Evolutionary conservation across 1,140 invertebrate species (phyloP), one percentile per base, ranked within the genome.

Genomic region (Mactra quadrangularis): DNA sequence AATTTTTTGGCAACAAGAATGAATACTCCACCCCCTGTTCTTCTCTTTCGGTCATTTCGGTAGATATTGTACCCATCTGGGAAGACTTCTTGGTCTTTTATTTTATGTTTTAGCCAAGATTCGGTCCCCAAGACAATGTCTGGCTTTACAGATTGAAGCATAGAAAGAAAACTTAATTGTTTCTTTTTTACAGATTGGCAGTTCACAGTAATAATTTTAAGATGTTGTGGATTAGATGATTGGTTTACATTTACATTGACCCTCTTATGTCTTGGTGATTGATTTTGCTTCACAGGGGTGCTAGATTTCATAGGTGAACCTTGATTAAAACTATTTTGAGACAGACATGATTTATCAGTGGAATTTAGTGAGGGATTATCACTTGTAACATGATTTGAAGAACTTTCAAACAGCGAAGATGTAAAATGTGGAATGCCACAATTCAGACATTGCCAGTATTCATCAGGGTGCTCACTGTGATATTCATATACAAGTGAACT

Each of bases 401-500:
- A 27, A 27, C 31, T 22, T 27, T 57, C 53, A 15, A 57, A 57
- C 3, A 57, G 17, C 4, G 53, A 57, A 1, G 31, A 55, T 1
- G 3, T 52, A 38, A 74, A 74, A 52, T 38, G 47, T 19, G 31
- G 11, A 33, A 53, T 31, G 4, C 68, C 41, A 53, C 68, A 74
- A 38, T 74, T 74, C 31, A 35, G 1, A 33, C 50, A 74, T 55
- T 55, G 4, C 25, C 52, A 55, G 3, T 15, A 15, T n/a, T 74
- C 52, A 31, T 74, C 19, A 7, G 70, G n/a, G 25, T 74, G 27
- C 3, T 74, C 52, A 57, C 4, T 41, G 55, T 74, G 70, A 55
- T 31, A 38, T 27, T 57, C 22, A 74, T 74, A 74, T 9, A 25
- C 55, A 35, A 74, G 15, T 4, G 70, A 31, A 35, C 38, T 38